Percentiles rank a stretch among this genome's conserved stretches.
Evolutionary conservation across 2,797 vertebrate species (phyloP).

Genomic region (Naso thynnoides): DNA sequence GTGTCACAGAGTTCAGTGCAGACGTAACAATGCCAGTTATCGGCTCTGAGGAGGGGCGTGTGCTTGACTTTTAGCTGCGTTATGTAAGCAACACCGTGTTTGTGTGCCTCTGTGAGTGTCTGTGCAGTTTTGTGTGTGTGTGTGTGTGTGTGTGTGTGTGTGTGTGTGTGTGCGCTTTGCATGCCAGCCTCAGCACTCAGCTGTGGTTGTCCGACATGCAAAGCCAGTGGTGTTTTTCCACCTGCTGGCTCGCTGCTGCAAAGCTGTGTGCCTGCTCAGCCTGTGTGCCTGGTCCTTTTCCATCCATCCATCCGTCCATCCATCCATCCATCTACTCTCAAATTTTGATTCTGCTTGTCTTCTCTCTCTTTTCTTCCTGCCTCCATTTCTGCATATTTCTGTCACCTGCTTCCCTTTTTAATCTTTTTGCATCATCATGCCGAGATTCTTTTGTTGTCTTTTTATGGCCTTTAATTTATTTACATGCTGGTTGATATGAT

Average conservation of each 20-base stretch:
- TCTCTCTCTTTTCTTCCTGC: neutral
- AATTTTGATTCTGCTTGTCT: neutral
- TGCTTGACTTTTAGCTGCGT: constrained; percentile 10
- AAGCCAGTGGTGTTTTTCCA: constrained; percentile 69
- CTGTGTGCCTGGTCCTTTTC: constrained; percentile 19
- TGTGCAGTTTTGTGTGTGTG: constrained; percentile 2
- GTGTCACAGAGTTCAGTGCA: constrained; percentile 6
- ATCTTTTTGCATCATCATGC: constrained; percentile 6
- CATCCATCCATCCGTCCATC: neutral
- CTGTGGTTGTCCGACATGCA: constrained; percentile 68
- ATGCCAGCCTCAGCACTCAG: constrained; percentile 44
- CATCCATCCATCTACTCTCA: neutral
- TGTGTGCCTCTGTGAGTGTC: constrained; percentile 27
- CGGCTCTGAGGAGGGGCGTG: neutral
- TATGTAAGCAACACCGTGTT: constrained; percentile 13
- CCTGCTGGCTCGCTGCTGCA: constrained; percentile 55
- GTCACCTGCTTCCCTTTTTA: neutral
- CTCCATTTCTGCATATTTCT: constrained; percentile 20
- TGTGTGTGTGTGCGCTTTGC: constrained; percentile 54
- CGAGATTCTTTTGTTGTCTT: neutral
- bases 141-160: neutral
- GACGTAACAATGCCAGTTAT: neutral
- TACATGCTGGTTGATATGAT: neutral
- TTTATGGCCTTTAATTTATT: neutral
- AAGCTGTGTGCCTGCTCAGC: constrained; percentile 14